These are phyloP conservation scores for Lutraria lutraria DNA, from an alignment of 2,888 invertebrate species.

Conservation along the genomic window DNA sequence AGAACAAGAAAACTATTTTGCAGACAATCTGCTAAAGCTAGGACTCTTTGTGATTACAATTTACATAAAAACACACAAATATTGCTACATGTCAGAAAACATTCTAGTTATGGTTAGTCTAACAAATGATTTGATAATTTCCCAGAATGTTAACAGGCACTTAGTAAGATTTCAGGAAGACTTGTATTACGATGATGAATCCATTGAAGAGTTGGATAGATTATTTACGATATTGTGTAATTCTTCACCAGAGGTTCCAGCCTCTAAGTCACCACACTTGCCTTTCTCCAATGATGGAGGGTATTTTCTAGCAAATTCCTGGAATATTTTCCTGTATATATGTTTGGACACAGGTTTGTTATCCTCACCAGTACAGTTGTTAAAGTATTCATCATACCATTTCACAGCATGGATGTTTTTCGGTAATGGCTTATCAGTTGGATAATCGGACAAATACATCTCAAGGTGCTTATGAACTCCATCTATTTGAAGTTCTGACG, in stretches of 20 bases:
- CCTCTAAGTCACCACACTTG: background rate
- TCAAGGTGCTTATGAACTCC: slow-evolving; percentile 61
- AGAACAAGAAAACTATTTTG: too few species aligned
- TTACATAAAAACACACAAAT: background rate
- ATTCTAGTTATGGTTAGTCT: background rate
- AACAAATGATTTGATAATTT: background rate
- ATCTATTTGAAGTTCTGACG: slow-evolving; percentile 55
- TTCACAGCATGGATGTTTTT: slow-evolving; percentile 67
- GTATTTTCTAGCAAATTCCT: slow-evolving; percentile 56
- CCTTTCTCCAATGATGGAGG: slow-evolving; percentile 54
- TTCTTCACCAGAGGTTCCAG: background rate
- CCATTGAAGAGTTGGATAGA: slow-evolving; percentile 13
- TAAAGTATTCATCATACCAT: slow-evolving; percentile 64
- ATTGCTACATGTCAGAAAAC: background rate
- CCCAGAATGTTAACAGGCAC: slow-evolving; percentile 9
- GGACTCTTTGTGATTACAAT: too few species aligned
- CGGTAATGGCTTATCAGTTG: slow-evolving; percentile 49
- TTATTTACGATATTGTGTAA: slow-evolving; percentile 3
- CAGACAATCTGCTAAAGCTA: too few species aligned
- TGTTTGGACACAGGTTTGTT: slow-evolving; percentile 64
- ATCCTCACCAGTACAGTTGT: slow-evolving; percentile 37
- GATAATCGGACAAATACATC: slow-evolving; percentile 46
- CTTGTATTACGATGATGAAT: background rate
- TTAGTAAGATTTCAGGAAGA: slow-evolving; percentile 12
- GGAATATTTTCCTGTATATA: slow-evolving; percentile 65